Evolutionary conservation across 2,888 invertebrate genomes (phyloP), one percentile per base, ranked within the genome.

Genomic region (Mesochorus sp.): DNA sequence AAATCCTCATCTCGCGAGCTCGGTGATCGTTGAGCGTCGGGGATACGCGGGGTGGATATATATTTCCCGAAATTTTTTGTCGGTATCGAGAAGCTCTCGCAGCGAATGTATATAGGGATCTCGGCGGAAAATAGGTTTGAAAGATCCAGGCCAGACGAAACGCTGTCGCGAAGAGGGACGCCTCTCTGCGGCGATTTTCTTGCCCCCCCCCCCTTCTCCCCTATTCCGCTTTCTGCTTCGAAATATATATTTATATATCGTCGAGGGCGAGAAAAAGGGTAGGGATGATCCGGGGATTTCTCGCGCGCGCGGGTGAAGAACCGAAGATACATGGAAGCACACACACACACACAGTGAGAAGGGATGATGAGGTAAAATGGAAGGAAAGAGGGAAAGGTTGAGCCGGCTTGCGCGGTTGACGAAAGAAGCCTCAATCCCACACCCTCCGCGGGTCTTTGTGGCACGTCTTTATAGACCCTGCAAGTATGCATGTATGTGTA

Each of bases 351-450:
- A 8, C 12, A 37, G 8, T n/a, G 37, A 37, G 2, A 39, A 51
- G 73, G 51, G 77, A 51, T 57, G 57, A 70, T 61, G 72, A 67
- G 62, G 73, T 61, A 64, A 74, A 70, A 39, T 55, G 70, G 21
- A 24, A 17, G 24, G 57, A 28, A 6, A 12, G 49, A 17, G 26
- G 6, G 28, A 17, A 17, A 34, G 42, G 78, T 74, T 74, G 74
- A 78, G 78, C 78, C 78, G 74, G 78, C 78, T 78, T 74, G 73
- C 12, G 70, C 49, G 78, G 78, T 70, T 74, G 78, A 78, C 78
- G 78, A 78, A 78, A 74, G 78, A 78, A 78, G 78, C 78, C 74
- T 78, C 78, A 70, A 78, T 78, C 64, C 53, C 74, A 14, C 37
- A 31, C 57, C 49, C n/a, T n/a, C n/a, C 26, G 31, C 12, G 37